Percentiles rank a stretch among this genome's conserved stretches.
Conservation (phyloP, 2,113 vertebrate genomes). For the Hassar affinis region DNA sequence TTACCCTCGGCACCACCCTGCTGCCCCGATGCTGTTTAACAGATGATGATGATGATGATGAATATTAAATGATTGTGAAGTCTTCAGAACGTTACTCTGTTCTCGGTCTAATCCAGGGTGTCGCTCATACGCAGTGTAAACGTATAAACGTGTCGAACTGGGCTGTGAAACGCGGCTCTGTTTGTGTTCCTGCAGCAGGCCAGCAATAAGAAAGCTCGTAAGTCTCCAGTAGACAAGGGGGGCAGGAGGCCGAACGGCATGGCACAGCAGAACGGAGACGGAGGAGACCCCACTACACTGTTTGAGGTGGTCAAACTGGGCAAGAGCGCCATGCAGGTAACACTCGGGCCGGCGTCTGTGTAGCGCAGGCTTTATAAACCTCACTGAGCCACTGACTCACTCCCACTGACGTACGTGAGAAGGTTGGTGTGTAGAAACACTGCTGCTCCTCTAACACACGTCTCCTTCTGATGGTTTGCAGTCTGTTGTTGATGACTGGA, state of each 20-base stretch:
- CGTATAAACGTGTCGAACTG: not conserved
- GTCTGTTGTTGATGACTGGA: constrained; percentile 99
- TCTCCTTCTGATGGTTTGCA: constrained; percentile 55
- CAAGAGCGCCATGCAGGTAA: constrained; percentile 88
- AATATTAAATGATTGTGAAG: no score
- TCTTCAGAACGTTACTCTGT: not conserved
- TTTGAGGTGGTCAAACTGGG: constrained; percentile 88
- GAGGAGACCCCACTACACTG: constrained; percentile 80
- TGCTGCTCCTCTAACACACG: no score
- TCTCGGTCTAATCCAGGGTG: not conserved
- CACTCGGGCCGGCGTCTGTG: no score
- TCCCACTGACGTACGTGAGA: no score
- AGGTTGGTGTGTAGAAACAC: no score
- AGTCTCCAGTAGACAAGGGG: constrained; percentile 80
- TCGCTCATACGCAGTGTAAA: not conserved
- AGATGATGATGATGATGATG: no score
- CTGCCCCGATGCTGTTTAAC: no score
- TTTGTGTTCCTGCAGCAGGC: constrained; percentile 63
- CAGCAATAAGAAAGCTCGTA: constrained; percentile 82
- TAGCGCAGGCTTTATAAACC: not conserved
- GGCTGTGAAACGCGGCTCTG: not conserved
- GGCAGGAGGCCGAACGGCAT: constrained; percentile 81
- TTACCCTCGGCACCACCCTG: no score
- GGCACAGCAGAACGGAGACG: constrained; percentile 84
- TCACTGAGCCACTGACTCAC: not conserved